Evolutionary conservation across 2,888 invertebrate species (phyloP).

Genomic region (Geotrupes spiniger): DNA sequence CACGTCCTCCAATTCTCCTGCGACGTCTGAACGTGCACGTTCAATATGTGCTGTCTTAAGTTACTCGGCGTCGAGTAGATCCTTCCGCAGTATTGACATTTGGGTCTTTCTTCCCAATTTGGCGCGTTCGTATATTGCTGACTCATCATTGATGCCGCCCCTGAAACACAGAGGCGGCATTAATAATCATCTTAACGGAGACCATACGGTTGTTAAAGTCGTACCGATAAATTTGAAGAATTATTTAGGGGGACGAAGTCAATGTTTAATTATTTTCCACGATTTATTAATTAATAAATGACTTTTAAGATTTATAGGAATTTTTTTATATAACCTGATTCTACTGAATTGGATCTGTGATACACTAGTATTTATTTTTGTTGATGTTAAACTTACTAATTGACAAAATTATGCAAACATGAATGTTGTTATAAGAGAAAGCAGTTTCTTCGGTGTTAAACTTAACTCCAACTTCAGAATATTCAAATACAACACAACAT

Average conservation of each 20-base stretch:
- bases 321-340: too few species aligned
- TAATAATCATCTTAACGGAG: constrained; percentile 19
- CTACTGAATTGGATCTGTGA: too few species aligned
- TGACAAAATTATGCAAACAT: too few species aligned
- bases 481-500: too few species aligned
- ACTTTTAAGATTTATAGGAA: too few species aligned
- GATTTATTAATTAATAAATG: too few species aligned
- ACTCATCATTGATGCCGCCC: constrained; percentile 53
- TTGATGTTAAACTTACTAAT: too few species aligned
- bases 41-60: constrained; percentile 73
- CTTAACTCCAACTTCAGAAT: too few species aligned
- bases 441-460: too few species aligned
- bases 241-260: not conserved
- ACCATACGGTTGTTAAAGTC: not conserved
- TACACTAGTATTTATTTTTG: too few species aligned
- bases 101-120: constrained; percentile 52
- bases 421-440: too few species aligned
- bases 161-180: constrained; percentile 65
- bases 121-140: constrained; percentile 19
- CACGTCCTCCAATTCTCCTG: constrained; percentile 71
- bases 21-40: constrained; percentile 69
- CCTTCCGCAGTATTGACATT: constrained; percentile 69
- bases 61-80: constrained; percentile 72
- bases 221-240: not conserved
- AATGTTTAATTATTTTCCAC: not conserved